Percentiles rank a stretch among this genome's conserved stretches.
Conservation (phyloP, 2,797 vertebrate species). For the Chelmon rostratus region DNA sequence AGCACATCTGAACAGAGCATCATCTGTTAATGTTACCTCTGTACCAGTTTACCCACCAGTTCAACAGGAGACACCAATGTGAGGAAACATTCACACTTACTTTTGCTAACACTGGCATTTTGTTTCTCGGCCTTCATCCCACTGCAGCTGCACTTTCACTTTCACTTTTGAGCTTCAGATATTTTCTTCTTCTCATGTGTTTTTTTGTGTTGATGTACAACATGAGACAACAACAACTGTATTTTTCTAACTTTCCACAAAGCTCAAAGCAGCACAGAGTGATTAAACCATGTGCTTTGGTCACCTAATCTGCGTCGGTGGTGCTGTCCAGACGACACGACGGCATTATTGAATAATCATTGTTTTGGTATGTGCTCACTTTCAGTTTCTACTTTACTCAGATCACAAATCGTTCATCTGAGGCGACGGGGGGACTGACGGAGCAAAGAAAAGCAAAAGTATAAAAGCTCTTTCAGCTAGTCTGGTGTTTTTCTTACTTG, state of each 20-base stretch:
- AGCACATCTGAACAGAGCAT: too few species aligned
- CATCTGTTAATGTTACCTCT: too few species aligned
- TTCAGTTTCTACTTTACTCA: not conserved
- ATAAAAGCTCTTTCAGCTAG: not conserved
- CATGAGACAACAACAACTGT: not conserved
- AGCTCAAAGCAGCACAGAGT: not conserved
- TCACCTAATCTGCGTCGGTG: not conserved
- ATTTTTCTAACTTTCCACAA: too few species aligned
- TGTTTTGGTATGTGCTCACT: not conserved
- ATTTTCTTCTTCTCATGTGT: not conserved
- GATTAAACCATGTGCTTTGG: not conserved
- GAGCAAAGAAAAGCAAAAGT: not conserved
- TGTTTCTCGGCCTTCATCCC: not conserved
- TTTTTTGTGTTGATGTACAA: too few species aligned
- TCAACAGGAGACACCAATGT: not conserved
- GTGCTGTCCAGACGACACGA: not conserved
- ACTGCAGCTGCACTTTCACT: not conserved
- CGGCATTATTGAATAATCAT: rapidly evolving
- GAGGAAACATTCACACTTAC: not conserved
- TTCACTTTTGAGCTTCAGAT: not conserved
- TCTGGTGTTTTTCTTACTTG: not conserved
- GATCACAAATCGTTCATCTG: not conserved
- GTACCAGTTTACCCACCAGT: not conserved
- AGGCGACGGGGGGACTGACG: too few species aligned
- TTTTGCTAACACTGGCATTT: not conserved